Evolutionary conservation across 2,113 vertebrate species (phyloP), one percentile per base, ranked within the genome.

Genomic region (Galeopterus variegatus): DNA sequence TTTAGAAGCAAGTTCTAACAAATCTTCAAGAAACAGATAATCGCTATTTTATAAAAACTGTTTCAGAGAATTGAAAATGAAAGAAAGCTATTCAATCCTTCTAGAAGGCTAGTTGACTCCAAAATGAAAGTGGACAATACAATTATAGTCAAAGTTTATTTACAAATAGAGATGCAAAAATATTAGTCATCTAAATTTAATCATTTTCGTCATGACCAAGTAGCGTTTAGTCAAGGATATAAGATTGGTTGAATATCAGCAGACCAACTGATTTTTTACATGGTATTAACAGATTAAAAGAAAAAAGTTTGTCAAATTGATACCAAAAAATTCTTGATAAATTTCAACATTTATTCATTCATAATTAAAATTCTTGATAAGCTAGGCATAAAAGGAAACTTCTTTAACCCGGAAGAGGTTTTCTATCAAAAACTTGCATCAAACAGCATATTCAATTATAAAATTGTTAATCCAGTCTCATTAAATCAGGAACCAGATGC

Each of bases 11-110:
- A 86, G 6, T 65, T 50, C n/a, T 41, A 82, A 56, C 8, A 26
- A 87, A 70, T 26, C n/a, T n/a, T 33, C 12, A 58, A 45, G 19
- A 24, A 82, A 81, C 14, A 86, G 36, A 77, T 21, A 65, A n/a
- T 76, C 77, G 88, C 14, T 52, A 72, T 45, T 94, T 95, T 72
- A 33, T 70, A 94, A 92, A 92, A 82, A n/a, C 12, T 67, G 8
- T 87, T 70, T 56, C 13, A 86, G 50, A 67, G 9, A 93, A 85
- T 28, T 67, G 21, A 79, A 85, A 85, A 52, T 67, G n/a, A 81
- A 81, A 87, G n/a, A 76, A 91, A 94, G 19, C n/a, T 52, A 1
- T 41, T 36, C 11, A 79, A 31, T n/a, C 21, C 67, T 89, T 84
- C 56, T 65, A 26, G 33, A 93, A 95, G 65, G 31, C 6, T 73